These are phyloP conservation scores for Gyps fulvus DNA, from an alignment of 2,113 vertebrate genomes.

Conservation along the genomic window DNA sequence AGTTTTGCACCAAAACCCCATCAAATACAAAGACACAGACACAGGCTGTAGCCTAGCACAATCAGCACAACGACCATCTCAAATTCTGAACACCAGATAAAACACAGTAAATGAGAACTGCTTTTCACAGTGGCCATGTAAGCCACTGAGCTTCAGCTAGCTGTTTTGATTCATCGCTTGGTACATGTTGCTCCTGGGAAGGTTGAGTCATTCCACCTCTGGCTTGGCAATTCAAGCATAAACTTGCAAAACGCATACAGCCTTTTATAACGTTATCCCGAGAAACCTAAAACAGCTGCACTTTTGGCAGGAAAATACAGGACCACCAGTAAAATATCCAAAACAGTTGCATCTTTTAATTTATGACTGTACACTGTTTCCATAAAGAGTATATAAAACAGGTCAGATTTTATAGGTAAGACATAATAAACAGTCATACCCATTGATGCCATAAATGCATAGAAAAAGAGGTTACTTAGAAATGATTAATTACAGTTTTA, in stretches of 20 bases:
- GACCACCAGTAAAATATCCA: conserved; percentile 77
- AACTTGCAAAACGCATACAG: conserved; percentile 67
- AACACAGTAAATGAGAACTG: not conserved
- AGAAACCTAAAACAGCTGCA: conserved; percentile 78
- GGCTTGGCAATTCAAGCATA: conserved; percentile 71
- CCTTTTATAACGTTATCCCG: conserved; percentile 72
- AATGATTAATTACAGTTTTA: conserved; percentile 71
- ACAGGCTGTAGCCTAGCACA: not conserved
- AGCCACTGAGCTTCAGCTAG: not conserved
- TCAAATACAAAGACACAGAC: not conserved
- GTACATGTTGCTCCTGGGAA: conserved; percentile 68
- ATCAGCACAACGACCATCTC: not conserved
- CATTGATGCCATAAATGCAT: conserved; percentile 64
- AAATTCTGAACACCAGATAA: not conserved
- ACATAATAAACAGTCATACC: conserved; percentile 70
- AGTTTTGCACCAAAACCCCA: not conserved
- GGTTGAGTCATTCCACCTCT: conserved; percentile 74
- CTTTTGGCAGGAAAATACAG: conserved; percentile 70
- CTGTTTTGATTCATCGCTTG: conserved; percentile 69
- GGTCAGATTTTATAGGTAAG: conserved; percentile 74
- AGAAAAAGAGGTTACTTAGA: conserved; percentile 63
- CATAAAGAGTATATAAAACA: conserved; percentile 76
- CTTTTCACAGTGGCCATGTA: not conserved
- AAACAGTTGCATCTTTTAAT: conserved; percentile 80
- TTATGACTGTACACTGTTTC: conserved; percentile 68